These are phyloP conservation scores for Turritopsis dohrnii DNA, from an alignment of 30 jellyfish, hydroid and myxozoan genomes.

Conservation along the genomic window DNA sequence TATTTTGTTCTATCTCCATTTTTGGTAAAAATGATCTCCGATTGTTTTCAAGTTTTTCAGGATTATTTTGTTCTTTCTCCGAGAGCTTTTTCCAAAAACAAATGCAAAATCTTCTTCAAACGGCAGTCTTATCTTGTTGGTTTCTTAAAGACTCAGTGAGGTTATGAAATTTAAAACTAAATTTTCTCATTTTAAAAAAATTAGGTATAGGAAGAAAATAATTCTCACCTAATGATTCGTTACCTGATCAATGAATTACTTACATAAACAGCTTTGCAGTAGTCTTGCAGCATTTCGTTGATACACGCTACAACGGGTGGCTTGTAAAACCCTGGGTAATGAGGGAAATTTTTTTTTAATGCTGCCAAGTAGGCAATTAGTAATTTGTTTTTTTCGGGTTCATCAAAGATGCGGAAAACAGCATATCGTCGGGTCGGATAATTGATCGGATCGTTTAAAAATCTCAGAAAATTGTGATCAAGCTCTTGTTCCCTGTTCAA, in stretches of 20 bases:
- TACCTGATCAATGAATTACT: neutral
- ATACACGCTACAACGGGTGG: slow-evolving; percentile 5
- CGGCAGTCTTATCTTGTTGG: too few species aligned
- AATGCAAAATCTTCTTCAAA: too few species aligned
- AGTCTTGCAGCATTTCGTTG: neutral
- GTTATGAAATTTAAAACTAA: too few species aligned
- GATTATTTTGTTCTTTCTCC: too few species aligned
- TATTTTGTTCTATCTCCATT: too few species aligned
- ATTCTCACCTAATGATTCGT: neutral
- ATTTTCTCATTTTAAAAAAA: too few species aligned
- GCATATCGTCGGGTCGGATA: neutral
- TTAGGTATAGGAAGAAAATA: neutral
- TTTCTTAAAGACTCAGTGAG: too few species aligned
- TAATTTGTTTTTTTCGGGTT: neutral
- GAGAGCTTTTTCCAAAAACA: too few species aligned
- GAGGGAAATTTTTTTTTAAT: neutral
- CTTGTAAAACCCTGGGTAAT: neutral
- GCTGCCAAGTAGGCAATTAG: neutral
- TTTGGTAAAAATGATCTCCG: too few species aligned
- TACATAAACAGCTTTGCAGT: neutral
- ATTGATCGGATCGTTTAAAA: slow-evolving; percentile 2
- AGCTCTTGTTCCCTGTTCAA: neutral
- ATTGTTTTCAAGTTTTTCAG: too few species aligned
- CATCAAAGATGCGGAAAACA: neutral
- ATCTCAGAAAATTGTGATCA: slow-evolving; percentile 6